Evolutionary conservation across 1,140 invertebrate species (phyloP).

Genomic region (Neodiprion virginianus): DNA sequence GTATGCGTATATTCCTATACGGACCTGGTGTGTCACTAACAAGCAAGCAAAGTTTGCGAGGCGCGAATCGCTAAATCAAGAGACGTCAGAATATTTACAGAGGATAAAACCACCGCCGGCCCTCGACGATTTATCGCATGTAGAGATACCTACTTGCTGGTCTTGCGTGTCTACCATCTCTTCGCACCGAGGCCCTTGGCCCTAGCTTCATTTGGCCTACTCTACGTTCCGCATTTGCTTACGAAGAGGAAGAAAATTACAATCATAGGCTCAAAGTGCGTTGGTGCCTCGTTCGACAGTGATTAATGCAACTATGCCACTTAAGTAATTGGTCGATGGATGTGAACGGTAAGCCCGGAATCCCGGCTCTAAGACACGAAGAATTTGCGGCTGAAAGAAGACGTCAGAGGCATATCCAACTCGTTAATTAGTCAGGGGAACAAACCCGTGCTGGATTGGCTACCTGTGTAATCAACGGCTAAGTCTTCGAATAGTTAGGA

Average conservation of each 20-base stretch:
- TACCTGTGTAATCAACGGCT: too few relatives aligned
- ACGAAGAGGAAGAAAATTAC: background rate
- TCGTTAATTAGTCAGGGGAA: too few relatives aligned
- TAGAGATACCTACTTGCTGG: background rate
- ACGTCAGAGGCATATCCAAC: background rate
- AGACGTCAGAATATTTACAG: constrained; percentile 7
- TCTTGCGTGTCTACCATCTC: background rate
- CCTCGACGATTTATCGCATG: background rate
- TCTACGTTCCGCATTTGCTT: background rate
- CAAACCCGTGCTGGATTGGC: too few relatives aligned
- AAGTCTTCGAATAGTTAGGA: too few relatives aligned
- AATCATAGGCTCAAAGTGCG: background rate
- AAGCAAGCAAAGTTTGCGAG: background rate
- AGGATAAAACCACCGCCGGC: background rate
- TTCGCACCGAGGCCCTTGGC: background rate
- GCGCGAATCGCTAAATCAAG: constrained; percentile 6
- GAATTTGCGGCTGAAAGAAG: background rate
- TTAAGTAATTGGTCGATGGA: constrained; percentile 2
- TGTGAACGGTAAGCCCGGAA: background rate
- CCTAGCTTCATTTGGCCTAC: too few relatives aligned
- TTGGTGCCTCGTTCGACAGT: background rate
- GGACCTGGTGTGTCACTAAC: background rate
- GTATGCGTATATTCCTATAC: background rate
- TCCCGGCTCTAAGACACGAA: background rate
- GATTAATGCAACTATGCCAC: background rate